Conservation (phyloP, 2,888 invertebrate species). For the Melikaiella ostensackeni region DNA sequence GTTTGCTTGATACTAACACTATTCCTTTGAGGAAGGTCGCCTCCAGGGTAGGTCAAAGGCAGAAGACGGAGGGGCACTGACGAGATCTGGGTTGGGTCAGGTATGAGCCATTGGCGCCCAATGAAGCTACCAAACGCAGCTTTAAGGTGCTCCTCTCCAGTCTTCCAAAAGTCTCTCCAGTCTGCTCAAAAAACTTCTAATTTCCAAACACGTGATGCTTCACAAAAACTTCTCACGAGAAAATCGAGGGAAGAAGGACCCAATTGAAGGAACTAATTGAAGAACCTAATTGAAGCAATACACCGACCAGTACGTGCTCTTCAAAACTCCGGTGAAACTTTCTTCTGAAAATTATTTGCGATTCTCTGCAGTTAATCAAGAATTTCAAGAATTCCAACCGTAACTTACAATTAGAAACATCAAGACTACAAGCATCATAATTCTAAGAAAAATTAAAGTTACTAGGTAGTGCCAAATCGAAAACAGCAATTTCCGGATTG, state of each 20-base stretch:
- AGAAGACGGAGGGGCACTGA: slow-evolving; percentile 26
- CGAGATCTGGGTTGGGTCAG: slow-evolving; percentile 38
- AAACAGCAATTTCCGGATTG: no score
- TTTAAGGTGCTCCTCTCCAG: slow-evolving; percentile 12
- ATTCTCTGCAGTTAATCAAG: not conserved
- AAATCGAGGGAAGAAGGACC: not conserved
- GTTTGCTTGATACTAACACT: slow-evolving; percentile 62
- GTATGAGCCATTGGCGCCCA: slow-evolving; percentile 42
- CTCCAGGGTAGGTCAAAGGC: slow-evolving; percentile 30
- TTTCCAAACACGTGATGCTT: not conserved
- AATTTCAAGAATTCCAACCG: not conserved
- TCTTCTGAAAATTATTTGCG: not conserved
- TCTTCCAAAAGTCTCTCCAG: slow-evolving; percentile 17
- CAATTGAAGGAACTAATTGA: not conserved
- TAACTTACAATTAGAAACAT: no score
- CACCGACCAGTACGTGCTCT: not conserved
- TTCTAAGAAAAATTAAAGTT: no score
- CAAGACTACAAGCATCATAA: no score
- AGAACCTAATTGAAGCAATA: not conserved
- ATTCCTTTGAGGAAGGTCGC: slow-evolving; percentile 52
- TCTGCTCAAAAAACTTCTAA: not conserved
- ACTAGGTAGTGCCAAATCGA: no score
- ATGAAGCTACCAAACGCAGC: not conserved
- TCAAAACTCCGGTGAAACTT: not conserved
- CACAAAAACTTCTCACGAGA: not conserved